These are phyloP conservation scores for Leucophora obtusa DNA, from an alignment of 2,888 invertebrate species.

Conservation along the genomic window DNA sequence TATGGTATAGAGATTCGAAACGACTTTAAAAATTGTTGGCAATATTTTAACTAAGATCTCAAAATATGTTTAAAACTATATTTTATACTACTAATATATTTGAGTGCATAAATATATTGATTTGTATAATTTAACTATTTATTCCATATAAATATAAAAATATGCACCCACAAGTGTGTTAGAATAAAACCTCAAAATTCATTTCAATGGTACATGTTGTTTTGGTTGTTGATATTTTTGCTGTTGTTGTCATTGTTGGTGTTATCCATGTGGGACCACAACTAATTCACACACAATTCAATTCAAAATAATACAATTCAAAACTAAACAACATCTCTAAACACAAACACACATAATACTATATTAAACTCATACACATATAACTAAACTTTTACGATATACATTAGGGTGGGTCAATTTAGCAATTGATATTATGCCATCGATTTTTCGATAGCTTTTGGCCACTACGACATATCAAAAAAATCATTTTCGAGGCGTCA, in stretches of 20 bases:
- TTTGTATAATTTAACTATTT: too few relatives aligned
- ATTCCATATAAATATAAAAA: not conserved
- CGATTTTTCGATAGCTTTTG: too few relatives aligned
- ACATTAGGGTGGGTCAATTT: too few relatives aligned
- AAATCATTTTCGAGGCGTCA: too few relatives aligned
- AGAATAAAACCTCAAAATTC: slow-evolving; percentile 60
- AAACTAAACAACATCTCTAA: slow-evolving; percentile 28
- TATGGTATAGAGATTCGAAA: too few relatives aligned
- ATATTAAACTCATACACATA: not conserved
- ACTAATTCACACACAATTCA: slow-evolving; percentile 74
- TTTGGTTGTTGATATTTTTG: slow-evolving; percentile 18
- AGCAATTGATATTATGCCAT: too few relatives aligned
- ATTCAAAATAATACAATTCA: slow-evolving; percentile 37
- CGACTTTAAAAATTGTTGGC: too few relatives aligned
- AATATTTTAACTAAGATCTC: too few relatives aligned
- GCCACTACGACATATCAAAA: too few relatives aligned
- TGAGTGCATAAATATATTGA: too few relatives aligned
- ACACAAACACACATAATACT: slow-evolving; percentile 2
- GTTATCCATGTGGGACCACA: slow-evolving; percentile 61
- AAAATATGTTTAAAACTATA: too few relatives aligned
- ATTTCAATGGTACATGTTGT: slow-evolving; percentile 48
- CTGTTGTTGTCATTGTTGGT: slow-evolving; percentile 15
- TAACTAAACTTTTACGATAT: not conserved
- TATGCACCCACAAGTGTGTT: slow-evolving; percentile 41
- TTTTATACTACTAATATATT: too few relatives aligned